A percentile compares a stretch with the other conserved stretches of the same genome.
These are phyloP conservation scores for Nephotettix cincticeps DNA, from an alignment of 1,140 invertebrate genomes.

Conservation along the genomic window DNA sequence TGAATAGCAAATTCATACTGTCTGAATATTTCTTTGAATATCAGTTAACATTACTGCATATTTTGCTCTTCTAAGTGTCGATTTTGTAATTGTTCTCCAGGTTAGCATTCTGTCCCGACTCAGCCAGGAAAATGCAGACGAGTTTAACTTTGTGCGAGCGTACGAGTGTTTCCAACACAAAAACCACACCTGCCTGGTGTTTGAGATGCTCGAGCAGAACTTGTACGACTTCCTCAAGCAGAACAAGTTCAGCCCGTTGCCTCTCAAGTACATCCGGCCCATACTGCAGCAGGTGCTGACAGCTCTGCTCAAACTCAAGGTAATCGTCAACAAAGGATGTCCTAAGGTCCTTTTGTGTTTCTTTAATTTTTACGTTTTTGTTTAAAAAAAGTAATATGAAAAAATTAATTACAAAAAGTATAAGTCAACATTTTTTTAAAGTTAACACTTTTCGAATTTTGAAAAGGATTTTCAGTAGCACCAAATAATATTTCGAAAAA, in stretches of 20 bases:
- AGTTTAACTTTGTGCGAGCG: conserved; percentile 99
- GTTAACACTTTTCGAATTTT: too few species aligned
- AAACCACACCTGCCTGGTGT: conserved; percentile 99
- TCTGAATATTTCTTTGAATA: background rate
- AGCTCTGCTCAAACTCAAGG: conserved; percentile 96
- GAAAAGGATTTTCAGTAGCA: too few species aligned
- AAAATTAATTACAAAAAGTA: too few species aligned
- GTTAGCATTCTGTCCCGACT: conserved; percentile 95
- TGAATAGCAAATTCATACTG: too few species aligned
- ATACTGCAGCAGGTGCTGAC: conserved; percentile 99
- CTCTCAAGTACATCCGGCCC: conserved; percentile 96
- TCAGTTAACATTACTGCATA: too few species aligned
- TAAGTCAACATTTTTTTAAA: too few species aligned
- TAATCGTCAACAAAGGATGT: too few species aligned
- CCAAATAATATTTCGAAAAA: too few species aligned
- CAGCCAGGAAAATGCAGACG: conserved; percentile 99
- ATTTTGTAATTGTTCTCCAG: conserved; percentile 48
- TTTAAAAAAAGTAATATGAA: too few species aligned
- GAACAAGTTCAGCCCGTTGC: conserved; percentile 98
- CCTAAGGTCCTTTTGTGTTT: too few species aligned
- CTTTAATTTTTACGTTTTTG: too few species aligned
- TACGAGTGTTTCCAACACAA: conserved; percentile 99
- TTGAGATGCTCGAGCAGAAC: conserved; percentile 99
- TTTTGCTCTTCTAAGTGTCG: too few species aligned
- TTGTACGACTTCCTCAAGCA: conserved; percentile 99